Base-by-base conservation (phyloP, 2,113 vertebrate genomes). In the Limanda limanda region DNA sequence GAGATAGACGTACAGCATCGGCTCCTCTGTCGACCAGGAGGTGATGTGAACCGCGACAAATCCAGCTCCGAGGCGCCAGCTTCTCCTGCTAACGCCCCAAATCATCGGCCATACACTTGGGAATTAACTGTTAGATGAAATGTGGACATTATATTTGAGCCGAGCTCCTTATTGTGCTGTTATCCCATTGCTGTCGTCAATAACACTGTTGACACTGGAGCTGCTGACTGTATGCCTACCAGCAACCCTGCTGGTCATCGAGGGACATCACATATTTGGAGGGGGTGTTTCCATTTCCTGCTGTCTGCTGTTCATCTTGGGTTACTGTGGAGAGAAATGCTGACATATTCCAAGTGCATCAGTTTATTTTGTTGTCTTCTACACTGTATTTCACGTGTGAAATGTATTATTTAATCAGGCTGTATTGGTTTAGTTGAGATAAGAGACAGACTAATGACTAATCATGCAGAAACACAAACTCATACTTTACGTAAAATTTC, bases 331-430 rank as follows among this genome's bases (percentile, higher is more conserved):
- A 82, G 73, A 72, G 57, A 61, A 55, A 66, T 78, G 64, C 77
- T 75, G 83, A 90, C 84, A 81, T 82, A 88, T 86, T 71, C 86
- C 71, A 83, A 76, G 78, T 89, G 85, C 76, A 62, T 76, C 54
- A n/a, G 84, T 86, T 78, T 65, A 12, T 82, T 86, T 72, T 35
- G 14, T 73, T 78, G 14, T 47, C 9, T 37, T 37, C 40, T 12
- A 12, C 40, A 13, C 78, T 56, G 31, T 83, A 45, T 79, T 72
- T 31, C 6, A 31, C 31, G 31, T 79, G 71, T 84, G 72, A 74
- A 47, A 78, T 63, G 76, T 21, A 65, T 81, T 71, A 67, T 86
- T 59, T 65, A 42, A 59, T 77, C 76, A 75, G 67, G 47, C n/a
- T 73, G 54, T 81, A 51, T 79, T 77, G 67, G 55, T 79, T 84